Percentiles rank a stretch among this genome's conserved stretches.
phyloP scores from a whole-genome alignment of 2,888 invertebrate genomes.

The Ennomos fuscantarius region DNA sequence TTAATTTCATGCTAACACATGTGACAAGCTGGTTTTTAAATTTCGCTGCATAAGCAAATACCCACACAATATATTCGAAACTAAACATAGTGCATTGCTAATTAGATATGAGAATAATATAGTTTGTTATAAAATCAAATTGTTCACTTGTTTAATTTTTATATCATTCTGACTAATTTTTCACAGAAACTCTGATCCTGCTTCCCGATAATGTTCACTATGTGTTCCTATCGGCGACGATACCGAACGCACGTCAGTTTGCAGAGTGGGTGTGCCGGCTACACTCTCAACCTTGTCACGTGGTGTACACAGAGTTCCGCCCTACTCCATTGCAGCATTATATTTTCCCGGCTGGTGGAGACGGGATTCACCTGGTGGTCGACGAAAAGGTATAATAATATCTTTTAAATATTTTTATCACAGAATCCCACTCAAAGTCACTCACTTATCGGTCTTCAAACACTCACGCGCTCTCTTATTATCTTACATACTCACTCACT shows the following conservation, averaged over 20 bases:
- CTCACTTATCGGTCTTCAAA: too few relatives aligned
- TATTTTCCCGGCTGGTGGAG: conserved; percentile 98
- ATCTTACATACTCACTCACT: too few relatives aligned
- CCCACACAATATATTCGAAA: too few relatives aligned
- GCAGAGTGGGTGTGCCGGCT: conserved; percentile 97
- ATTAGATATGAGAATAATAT: neutral
- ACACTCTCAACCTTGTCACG: conserved; percentile 98
- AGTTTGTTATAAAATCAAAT: conserved; percentile 1
- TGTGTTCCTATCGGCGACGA: conserved; percentile 99
- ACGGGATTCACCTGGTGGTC: conserved; percentile 97
- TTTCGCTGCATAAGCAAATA: too few relatives aligned
- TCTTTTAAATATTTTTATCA: conserved; percentile 19
- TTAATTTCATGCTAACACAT: too few relatives aligned
- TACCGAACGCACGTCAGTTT: conserved; percentile 99
- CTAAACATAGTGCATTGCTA: too few relatives aligned
- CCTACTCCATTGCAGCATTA: conserved; percentile 99
- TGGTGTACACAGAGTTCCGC: conserved; percentile 99
- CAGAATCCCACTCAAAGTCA: too few relatives aligned
- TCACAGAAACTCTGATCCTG: conserved; percentile 95
- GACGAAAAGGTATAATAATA: conserved; percentile 89
- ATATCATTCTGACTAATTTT: neutral
- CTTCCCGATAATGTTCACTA: conserved; percentile 99
- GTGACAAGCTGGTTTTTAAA: too few relatives aligned
- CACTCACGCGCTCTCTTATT: too few relatives aligned
- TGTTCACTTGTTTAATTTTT: too few relatives aligned